phyloP scores from a whole-genome alignment of 2,797 vertebrate species.

The Chelon auratus region DNA sequence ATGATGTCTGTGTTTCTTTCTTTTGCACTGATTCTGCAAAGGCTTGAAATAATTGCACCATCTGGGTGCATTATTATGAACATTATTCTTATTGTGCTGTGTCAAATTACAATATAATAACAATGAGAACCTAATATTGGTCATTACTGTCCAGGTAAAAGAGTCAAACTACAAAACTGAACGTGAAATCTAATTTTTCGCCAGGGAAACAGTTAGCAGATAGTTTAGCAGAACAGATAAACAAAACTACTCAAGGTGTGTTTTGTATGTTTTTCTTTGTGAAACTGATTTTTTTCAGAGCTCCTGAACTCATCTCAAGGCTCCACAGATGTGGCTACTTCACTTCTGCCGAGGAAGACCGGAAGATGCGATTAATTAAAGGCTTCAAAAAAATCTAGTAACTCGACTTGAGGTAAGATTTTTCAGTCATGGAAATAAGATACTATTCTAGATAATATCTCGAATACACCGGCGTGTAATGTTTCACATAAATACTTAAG shows the following conservation, averaged over 20 bases:
- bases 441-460: no score
- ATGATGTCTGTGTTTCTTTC: conserved; percentile 10
- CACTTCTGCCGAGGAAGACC: background rate
- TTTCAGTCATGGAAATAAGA: background rate
- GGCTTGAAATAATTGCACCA: background rate
- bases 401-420: background rate
- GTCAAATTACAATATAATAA: background rate
- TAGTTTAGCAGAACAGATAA: background rate
- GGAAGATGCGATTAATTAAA: background rate
- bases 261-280: background rate
- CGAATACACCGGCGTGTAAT: no score
- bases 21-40: background rate
- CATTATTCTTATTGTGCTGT: background rate
- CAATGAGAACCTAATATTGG: background rate
- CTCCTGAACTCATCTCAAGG: background rate
- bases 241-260: background rate
- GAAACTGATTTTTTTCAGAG: background rate
- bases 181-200: background rate
- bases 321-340: background rate
- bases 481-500: no score
- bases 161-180: background rate
- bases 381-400: background rate
- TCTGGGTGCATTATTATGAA: background rate
- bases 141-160: background rate
- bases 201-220: background rate